These are phyloP conservation scores for Drosophila pruinosa DNA, from an alignment of 1,140 invertebrate genomes.

Conservation along the genomic window DNA sequence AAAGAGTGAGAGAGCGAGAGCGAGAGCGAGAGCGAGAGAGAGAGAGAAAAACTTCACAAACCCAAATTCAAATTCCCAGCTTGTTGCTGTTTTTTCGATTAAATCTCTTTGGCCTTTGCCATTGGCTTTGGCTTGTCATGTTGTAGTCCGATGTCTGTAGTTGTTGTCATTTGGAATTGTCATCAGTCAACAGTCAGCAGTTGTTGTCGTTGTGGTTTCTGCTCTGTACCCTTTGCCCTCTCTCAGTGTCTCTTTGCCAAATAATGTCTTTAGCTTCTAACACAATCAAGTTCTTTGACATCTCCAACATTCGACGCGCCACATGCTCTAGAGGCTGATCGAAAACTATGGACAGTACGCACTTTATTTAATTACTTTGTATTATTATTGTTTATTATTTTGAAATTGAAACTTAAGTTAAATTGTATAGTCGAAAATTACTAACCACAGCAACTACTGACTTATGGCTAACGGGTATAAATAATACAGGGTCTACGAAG, in stretches of 20 bases:
- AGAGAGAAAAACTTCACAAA: background rate
- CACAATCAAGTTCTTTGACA: constrained; percentile 6
- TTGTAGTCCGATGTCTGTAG: constrained; percentile 4
- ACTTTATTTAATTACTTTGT: too few species aligned
- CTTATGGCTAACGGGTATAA: too few species aligned
- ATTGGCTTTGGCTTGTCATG: constrained; percentile 2
- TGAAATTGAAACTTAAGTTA: too few species aligned
- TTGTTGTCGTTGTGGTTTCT: constrained; percentile 31
- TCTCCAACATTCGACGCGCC: background rate
- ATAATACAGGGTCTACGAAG: too few species aligned
- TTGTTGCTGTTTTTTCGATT: constrained; percentile 8
- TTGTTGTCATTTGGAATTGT: constrained; percentile 31
- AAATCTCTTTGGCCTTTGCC: constrained; percentile 42
- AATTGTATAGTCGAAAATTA: too few species aligned
- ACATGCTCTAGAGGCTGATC: background rate
- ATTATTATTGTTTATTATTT: too few species aligned
- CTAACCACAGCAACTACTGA: too few species aligned
- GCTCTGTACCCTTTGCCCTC: background rate
- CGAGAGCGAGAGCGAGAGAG: background rate
- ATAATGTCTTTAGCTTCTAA: background rate
- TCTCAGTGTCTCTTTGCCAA: background rate
- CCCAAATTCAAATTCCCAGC: background rate
- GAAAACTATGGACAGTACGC: background rate
- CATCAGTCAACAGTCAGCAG: constrained; percentile 32
- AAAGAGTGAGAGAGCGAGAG: background rate